Percentiles rank a stretch among this genome's conserved stretches.
Conservation (phyloP, 2,888 invertebrate species). For the Conops quadrifasciatus region DNA sequence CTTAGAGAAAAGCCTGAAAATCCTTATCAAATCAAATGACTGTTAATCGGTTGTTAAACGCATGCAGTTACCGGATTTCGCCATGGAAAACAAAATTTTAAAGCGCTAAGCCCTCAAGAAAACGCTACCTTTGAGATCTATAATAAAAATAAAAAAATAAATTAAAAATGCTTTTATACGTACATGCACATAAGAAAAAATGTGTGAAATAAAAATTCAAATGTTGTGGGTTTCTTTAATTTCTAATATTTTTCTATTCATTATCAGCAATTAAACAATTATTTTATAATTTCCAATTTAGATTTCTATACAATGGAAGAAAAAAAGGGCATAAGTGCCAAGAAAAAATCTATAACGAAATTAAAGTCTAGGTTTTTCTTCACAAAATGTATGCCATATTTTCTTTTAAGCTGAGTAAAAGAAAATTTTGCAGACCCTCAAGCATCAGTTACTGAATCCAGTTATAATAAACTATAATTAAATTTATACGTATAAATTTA, state of each 20-base stretch:
- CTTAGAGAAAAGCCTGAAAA: no score
- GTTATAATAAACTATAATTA: conserved; percentile 7
- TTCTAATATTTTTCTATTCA: conserved; percentile 28
- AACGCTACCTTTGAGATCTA: neutral
- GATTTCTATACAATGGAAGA: conserved; percentile 26
- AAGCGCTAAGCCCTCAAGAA: no score
- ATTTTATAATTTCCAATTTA: conserved; percentile 26
- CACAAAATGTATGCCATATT: conserved; percentile 18
- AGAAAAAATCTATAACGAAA: neutral
- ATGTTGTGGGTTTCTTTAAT: conserved; percentile 22
- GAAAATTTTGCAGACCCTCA: conserved; percentile 28
- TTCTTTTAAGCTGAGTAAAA: conserved; percentile 31
- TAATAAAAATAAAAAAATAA: neutral
- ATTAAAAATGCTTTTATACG: neutral
- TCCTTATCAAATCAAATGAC: no score
- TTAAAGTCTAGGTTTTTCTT: conserved; percentile 11
- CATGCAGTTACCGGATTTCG: no score
- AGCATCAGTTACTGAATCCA: conserved; percentile 30
- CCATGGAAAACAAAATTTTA: no score
- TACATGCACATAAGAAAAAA: neutral
- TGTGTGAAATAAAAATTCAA: conserved; percentile 26
- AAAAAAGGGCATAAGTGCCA: neutral
- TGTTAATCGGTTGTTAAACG: no score
- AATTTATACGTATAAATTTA: neutral
- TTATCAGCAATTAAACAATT: conserved; percentile 27